phyloP scores from a whole-genome alignment of 2,888 invertebrate species.

The Drosophila falleni region DNA sequence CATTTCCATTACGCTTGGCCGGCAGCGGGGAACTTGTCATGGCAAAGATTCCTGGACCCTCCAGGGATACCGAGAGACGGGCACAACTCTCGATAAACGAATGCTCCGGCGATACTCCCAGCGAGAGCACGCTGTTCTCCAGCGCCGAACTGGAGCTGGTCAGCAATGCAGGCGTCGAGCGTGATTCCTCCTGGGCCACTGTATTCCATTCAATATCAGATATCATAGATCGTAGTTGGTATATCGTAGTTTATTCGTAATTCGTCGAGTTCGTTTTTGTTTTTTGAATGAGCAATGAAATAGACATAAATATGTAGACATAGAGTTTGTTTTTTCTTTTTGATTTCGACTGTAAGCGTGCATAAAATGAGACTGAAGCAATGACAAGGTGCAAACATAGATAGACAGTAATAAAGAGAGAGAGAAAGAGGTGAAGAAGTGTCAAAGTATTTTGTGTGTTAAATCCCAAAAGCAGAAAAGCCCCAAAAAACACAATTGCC shows the following conservation, averaged over 20 bases:
- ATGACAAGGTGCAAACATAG: constrained; percentile 26
- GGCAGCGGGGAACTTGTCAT: constrained; percentile 88
- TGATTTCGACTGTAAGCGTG: constrained; percentile 28
- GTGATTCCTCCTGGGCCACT: constrained; percentile 95
- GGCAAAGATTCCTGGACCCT: constrained; percentile 92
- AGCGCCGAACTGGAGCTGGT: constrained; percentile 89
- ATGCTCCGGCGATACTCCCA: constrained; percentile 95
- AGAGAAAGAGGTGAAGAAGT: constrained; percentile 6
- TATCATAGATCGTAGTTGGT: constrained; percentile 84
- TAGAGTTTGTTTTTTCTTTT: constrained; percentile 19
- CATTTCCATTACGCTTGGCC: constrained; percentile 71
- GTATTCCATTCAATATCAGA: constrained; percentile 79
- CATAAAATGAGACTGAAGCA: constrained; percentile 22
- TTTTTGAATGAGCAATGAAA: constrained; percentile 59
- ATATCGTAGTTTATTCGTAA: constrained; percentile 25
- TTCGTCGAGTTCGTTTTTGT: constrained; percentile 10
- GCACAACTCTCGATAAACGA: constrained; percentile 94
- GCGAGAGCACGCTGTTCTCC: constrained; percentile 87
- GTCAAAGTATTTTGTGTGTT: constrained; percentile 23
- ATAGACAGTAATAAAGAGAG: constrained; percentile 10
- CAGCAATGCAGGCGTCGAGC: constrained; percentile 93
- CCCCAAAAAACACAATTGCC: constrained; percentile 27
- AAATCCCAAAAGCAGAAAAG: constrained; percentile 37
- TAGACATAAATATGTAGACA: constrained; percentile 56
- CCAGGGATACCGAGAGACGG: constrained; percentile 93